Conservation (phyloP, 35 echinoderm and acorn worm genomes). For the Diadema setosum region DNA sequence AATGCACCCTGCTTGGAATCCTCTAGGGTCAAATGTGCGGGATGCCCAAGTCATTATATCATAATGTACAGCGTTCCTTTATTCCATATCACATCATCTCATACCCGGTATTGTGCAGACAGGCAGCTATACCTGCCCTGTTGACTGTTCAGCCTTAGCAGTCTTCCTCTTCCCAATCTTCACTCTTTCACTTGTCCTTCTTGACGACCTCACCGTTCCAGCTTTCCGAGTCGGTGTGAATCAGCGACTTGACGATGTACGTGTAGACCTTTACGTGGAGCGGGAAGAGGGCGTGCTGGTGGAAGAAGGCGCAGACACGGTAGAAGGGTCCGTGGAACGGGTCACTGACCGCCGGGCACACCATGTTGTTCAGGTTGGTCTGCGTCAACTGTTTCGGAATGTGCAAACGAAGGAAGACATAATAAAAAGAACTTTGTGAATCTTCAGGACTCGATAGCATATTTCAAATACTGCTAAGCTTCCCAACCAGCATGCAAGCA, state of each 20-base stretch:
- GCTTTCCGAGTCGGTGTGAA: slow-evolving; percentile 16
- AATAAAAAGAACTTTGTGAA: not conserved
- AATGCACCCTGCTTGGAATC: no score
- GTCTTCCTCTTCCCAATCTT: no score
- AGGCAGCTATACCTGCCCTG: no score
- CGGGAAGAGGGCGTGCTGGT: slow-evolving; percentile 80
- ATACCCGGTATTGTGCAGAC: no score
- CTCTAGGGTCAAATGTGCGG: no score
- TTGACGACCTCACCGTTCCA: slow-evolving; percentile 64
- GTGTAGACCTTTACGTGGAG: slow-evolving; percentile 83
- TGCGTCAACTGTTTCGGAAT: slow-evolving; percentile 46
- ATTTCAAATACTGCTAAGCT: not conserved
- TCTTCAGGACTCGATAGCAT: not conserved
- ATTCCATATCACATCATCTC: no score
- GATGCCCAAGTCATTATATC: no score
- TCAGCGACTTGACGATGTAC: slow-evolving; percentile 52
- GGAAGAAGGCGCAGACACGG: slow-evolving; percentile 66
- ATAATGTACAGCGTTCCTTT: no score
- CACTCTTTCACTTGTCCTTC: slow-evolving; percentile 27
- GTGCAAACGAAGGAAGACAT: not conserved
- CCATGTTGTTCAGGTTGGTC: slow-evolving; percentile 86
- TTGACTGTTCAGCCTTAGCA: no score
- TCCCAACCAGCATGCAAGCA: not conserved
- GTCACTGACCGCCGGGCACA: slow-evolving; percentile 84
- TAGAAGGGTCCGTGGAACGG: slow-evolving; percentile 89